Percentiles rank a stretch among this genome's conserved stretches.
Evolutionary conservation across 2,888 invertebrate species (phyloP).

Genomic region (Metalampra italica): DNA sequence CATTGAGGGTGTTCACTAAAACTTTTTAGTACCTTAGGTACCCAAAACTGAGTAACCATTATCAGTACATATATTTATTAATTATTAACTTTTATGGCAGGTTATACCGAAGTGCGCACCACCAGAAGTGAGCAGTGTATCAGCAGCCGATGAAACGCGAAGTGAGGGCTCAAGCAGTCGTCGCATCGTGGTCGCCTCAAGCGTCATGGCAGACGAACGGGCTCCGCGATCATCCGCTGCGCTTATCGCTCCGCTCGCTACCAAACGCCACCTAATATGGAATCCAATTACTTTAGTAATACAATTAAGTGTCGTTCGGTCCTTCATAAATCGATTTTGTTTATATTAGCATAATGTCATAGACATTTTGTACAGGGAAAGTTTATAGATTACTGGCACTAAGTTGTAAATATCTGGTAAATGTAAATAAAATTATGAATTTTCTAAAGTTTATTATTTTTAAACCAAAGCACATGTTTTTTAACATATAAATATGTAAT

Average conservation of each 20-base stretch:
- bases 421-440: constrained; percentile 19
- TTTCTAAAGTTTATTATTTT: constrained; percentile 1
- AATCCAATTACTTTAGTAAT: constrained; percentile 23
- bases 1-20: too few species aligned
- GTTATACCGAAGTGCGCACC: constrained; percentile 65
- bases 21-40: too few species aligned
- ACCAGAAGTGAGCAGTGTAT: constrained; percentile 71
- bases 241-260: constrained; percentile 31
- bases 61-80: background rate
- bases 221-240: constrained; percentile 51
- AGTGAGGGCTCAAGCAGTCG: constrained; percentile 59
- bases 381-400: constrained; percentile 11
- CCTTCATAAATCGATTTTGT: constrained; percentile 14
- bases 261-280: constrained; percentile 25
- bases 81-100: constrained; percentile 26
- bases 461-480: background rate
- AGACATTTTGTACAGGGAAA: constrained; percentile 20
- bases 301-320: constrained; percentile 20
- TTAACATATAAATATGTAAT: too few species aligned
- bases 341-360: constrained; percentile 2
- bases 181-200: constrained; percentile 81
- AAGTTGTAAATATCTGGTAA: constrained; percentile 14
- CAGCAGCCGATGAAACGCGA: constrained; percentile 54
- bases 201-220: constrained; percentile 82
- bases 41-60: too few species aligned